Evolutionary conservation across 2,888 invertebrate species (phyloP).

Genomic region (Sussaba pulchella): DNA sequence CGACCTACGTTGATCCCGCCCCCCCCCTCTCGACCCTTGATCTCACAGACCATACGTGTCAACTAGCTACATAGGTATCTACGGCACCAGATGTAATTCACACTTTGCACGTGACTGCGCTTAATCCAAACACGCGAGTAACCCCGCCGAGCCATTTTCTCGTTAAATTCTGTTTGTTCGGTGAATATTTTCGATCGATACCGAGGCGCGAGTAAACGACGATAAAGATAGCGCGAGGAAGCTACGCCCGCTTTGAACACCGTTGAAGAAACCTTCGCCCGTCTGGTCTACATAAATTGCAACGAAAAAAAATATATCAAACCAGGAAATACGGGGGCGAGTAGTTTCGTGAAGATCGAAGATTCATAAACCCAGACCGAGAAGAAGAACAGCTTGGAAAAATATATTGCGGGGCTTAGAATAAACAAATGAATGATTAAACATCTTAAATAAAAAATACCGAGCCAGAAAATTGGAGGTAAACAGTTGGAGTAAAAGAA

Average conservation of each 20-base stretch:
- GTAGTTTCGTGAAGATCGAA: not conserved
- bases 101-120: slow-evolving; percentile 62
- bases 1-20: too few species aligned
- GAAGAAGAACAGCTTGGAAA: not conserved
- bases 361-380: not conserved
- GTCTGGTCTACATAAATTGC: too few species aligned
- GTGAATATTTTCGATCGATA: slow-evolving; percentile 53
- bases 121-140: slow-evolving; percentile 49
- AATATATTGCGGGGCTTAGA: too few species aligned
- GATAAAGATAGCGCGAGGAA: slow-evolving; percentile 33
- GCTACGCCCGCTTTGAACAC: not conserved
- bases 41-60: not conserved
- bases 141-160: not conserved
- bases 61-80: not conserved
- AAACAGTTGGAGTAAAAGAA: too few species aligned
- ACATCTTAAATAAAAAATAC: too few species aligned
- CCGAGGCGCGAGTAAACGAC: slow-evolving; percentile 24
- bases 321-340: not conserved
- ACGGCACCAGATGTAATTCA: slow-evolving; percentile 48
- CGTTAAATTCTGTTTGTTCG: slow-evolving; percentile 35
- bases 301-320: too few species aligned
- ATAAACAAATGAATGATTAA: too few species aligned
- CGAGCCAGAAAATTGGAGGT: too few species aligned
- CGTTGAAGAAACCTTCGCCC: not conserved
- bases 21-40: too few species aligned